Conservation (phyloP, 2,888 invertebrate species). For the Acleris cristana region DNA sequence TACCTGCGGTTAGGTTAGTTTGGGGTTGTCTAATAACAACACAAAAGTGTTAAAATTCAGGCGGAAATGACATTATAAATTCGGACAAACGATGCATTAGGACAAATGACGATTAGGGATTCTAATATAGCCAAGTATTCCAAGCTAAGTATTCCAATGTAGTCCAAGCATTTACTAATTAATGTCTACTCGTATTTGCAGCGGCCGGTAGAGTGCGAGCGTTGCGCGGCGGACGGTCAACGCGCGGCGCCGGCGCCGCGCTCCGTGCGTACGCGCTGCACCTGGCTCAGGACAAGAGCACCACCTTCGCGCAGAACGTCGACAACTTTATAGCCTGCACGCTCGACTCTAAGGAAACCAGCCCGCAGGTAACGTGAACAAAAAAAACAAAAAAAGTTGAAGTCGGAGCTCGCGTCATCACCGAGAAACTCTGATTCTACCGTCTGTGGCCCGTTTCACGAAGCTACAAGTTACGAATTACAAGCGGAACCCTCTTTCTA, state of each 20-base stretch:
- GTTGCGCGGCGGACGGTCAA: slow-evolving; percentile 81
- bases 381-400: background rate
- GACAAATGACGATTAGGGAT: too few species aligned
- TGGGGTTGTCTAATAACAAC: too few species aligned
- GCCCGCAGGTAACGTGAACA: slow-evolving; percentile 85
- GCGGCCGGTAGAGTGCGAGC: slow-evolving; percentile 91
- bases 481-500: too few species aligned
- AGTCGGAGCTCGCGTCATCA: background rate
- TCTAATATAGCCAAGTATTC: too few species aligned
- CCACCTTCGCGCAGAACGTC: slow-evolving; percentile 96
- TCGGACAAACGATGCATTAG: too few species aligned
- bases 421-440: too few species aligned
- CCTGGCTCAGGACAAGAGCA: slow-evolving; percentile 92
- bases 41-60: too few species aligned
- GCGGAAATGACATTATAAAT: too few species aligned
- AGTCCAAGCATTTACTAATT: background rate
- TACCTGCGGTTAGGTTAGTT: too few species aligned
- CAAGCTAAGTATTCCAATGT: too few species aligned
- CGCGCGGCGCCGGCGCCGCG: slow-evolving; percentile 86
- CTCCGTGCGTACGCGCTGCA: slow-evolving; percentile 91
- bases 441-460: too few species aligned
- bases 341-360: slow-evolving; percentile 93
- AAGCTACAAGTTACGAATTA: too few species aligned
- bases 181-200: slow-evolving; percentile 62
- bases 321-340: slow-evolving; percentile 97